Base-by-base conservation (phyloP, 2,888 invertebrate genomes). In the Drosophila recens region DNA sequence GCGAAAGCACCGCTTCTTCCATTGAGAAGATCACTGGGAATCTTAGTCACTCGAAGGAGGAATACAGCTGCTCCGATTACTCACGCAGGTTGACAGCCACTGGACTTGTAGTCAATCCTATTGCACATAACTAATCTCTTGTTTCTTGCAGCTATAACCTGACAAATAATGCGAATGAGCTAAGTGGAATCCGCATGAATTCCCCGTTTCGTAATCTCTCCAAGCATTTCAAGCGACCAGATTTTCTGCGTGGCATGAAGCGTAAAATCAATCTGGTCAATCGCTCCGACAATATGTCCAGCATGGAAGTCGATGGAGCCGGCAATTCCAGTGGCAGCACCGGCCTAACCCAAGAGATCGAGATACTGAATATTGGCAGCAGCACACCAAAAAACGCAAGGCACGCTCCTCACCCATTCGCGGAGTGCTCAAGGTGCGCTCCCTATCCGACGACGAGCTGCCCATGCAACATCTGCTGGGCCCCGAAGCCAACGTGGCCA, bases 341-440 rank as follows among this genome's bases (percentile, higher is more conserved):
- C 46, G 96, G 96, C 0, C 93, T 96, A 2, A 96, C 96, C 3
- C 95, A 95, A 84, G 96, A 96, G 90, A 95, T 96, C 42, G 94
- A 94, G 91, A 94, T 95, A 0, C 90, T 96, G 66, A 96, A 95
- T 74, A 93, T 96, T 15, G 95, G 94, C 57, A 95, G 95, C 79
- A 94, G 95, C 72, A 96, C 96, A 11, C 96, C 96, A 0, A 95
- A 95, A 95, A 95, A 90, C 94, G 94, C 65, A 95, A 94, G 92
- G 93, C 94, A n/a, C 87, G 84, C 4, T 93, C 94, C 42, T 90
- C 92, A 10, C 91, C 91, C 20, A 86, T 91, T 23, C 94, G 94
- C 79, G 94, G 95, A 27, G 95, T 95, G 3, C 89, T 95, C 15
- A 95, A 95, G 91, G 94, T 95, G 75, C 94, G 95, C 78, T 95